These are phyloP conservation scores for Branchellion lobata DNA, from an alignment of 2,888 invertebrate species.

Conservation along the genomic window DNA sequence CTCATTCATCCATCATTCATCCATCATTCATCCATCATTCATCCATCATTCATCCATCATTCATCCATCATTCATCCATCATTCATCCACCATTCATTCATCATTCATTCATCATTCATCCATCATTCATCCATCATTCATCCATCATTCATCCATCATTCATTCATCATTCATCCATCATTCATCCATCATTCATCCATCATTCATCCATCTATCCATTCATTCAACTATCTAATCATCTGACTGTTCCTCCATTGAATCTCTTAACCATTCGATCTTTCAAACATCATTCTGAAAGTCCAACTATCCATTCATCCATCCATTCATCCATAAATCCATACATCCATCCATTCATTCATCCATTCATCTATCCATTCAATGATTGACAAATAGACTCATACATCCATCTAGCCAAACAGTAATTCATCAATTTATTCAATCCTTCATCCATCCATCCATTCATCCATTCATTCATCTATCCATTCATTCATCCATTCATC, in stretches of 20 bases:
- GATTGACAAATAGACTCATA: constrained; percentile 1
- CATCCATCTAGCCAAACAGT: not conserved
- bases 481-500: constrained; percentile 13
- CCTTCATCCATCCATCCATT: not conserved
- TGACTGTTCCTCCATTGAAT: not conserved
- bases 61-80: constrained; percentile 76
- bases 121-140: not conserved
- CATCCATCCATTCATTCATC: not conserved
- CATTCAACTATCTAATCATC: constrained; percentile 8
- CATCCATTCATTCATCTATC: constrained; percentile 1
- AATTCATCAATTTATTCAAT: not conserved
- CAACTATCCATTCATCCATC: not conserved
- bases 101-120: not conserved
- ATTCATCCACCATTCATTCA: constrained; percentile 18
- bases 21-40: not conserved
- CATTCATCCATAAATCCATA: not conserved
- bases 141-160: not conserved
- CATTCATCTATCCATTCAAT: constrained; percentile 16
- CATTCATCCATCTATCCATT: not conserved
- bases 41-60: constrained; percentile 52
- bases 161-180: constrained; percentile 85
- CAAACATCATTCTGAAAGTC: no score
- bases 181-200: not conserved
- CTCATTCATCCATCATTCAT: constrained; percentile 14
- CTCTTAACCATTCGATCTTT: not conserved